Conservation (phyloP, 2,113 vertebrate species). For the Kryptolebias marmoratus region DNA sequence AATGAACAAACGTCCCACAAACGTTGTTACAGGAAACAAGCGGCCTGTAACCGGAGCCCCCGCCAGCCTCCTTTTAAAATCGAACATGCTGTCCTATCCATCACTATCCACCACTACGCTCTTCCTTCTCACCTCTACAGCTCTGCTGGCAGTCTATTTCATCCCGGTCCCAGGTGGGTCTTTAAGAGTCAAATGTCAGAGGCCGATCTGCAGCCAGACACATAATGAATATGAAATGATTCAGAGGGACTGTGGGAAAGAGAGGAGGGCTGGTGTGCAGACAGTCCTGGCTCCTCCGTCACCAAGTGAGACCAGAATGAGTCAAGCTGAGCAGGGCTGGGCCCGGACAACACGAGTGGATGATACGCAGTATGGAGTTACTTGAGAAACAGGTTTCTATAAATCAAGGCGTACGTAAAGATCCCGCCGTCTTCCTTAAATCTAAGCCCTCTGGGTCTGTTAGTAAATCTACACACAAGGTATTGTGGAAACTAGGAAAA, state of each 20-base stretch:
- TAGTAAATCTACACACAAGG: conserved; percentile 37
- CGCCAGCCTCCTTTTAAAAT: conserved; percentile 37
- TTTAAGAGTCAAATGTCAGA: conserved; percentile 76
- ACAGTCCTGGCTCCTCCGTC: conserved; percentile 39
- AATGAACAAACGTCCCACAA: conserved; percentile 52
- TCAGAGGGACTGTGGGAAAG: conserved; percentile 66
- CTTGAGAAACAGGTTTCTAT: conserved; percentile 36
- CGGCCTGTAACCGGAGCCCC: conserved; percentile 56
- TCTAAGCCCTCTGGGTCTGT: conserved; percentile 13
- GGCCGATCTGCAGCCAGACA: conserved; percentile 62
- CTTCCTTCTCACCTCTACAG: conserved; percentile 60
- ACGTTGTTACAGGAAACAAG: conserved; percentile 54
- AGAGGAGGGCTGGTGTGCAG: conserved; percentile 34
- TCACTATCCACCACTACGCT: conserved; percentile 52
- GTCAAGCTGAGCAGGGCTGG: conserved; percentile 30
- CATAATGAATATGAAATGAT: conserved; percentile 76
- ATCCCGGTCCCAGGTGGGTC: conserved; percentile 73
- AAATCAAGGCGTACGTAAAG: conserved; percentile 55
- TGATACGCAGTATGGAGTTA: conserved; percentile 39
- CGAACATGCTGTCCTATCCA: conserved; percentile 63
- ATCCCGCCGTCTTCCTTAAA: conserved; percentile 21
- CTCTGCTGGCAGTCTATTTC: conserved; percentile 67
- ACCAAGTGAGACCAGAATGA: conserved; percentile 41
- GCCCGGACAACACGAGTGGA: conserved; percentile 10
- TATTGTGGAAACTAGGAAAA: conserved; percentile 34